Percentiles rank a stretch among this genome's conserved stretches.
Evolutionary conservation across 2,797 vertebrate species (phyloP).

Genomic region (Liparis tanakae): DNA sequence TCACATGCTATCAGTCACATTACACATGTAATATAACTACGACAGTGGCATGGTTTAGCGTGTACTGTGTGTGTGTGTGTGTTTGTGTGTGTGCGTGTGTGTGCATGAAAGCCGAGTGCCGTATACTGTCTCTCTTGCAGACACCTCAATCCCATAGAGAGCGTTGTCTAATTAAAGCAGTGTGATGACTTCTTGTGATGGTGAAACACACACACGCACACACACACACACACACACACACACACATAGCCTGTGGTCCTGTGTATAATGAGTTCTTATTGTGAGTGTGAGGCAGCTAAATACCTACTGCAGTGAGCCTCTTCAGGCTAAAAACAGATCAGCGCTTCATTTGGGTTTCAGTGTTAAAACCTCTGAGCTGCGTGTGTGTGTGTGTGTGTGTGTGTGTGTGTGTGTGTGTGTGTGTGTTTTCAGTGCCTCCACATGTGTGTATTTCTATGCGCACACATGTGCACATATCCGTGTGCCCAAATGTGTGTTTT

Average conservation of each 20-base stretch:
- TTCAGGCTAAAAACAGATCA: conserved; percentile 60
- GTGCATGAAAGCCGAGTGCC: not conserved
- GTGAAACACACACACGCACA: conserved; percentile 24
- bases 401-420: conserved; percentile 5
- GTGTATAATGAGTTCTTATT: conserved; percentile 65
- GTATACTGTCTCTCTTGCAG: conserved; percentile 15
- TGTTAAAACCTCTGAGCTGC: conserved; percentile 30
- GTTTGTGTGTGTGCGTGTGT: not conserved
- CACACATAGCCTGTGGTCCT: conserved; percentile 56
- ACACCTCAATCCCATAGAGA: conserved; percentile 37
- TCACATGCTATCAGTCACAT: not conserved
- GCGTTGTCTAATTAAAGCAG: conserved; percentile 64
- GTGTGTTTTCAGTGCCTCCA: conserved; percentile 5
- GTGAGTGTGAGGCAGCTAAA: conserved; percentile 51
- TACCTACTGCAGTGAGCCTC: conserved; percentile 50
- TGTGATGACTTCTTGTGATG: conserved; percentile 53
- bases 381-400: conserved; percentile 1
- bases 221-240: conserved; percentile 20
- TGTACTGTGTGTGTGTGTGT: not conserved
- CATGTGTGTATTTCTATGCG: conserved; percentile 1
- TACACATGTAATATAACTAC: not conserved
- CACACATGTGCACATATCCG: not conserved
- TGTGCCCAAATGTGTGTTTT: conserved; percentile 5
- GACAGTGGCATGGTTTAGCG: not conserved
- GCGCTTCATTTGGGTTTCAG: conserved; percentile 56